A percentile compares a stretch with the other conserved stretches of the same genome.
Conservation (phyloP, 2,797 vertebrate genomes). For the Dicrostonyx torquatus region DNA sequence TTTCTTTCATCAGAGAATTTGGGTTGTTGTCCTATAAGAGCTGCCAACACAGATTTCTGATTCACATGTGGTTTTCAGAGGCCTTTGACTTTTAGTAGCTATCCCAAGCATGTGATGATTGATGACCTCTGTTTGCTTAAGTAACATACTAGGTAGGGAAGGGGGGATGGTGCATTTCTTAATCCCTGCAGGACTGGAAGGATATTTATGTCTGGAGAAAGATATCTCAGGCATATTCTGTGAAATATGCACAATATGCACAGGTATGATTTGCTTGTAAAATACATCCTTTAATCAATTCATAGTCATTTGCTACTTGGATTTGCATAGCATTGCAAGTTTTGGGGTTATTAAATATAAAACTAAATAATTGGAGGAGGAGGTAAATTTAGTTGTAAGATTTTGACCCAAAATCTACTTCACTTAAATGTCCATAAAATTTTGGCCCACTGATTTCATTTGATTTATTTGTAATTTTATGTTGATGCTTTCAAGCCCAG, state of each 20-base stretch:
- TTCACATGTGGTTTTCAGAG: slow-evolving; percentile 69
- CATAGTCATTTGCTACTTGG: slow-evolving; percentile 14
- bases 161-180: not conserved
- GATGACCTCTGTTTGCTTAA: slow-evolving; percentile 76
- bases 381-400: not conserved
- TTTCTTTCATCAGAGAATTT: slow-evolving; percentile 37
- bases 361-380: not conserved
- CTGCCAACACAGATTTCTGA: not conserved
- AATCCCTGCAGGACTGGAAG: slow-evolving; percentile 20
- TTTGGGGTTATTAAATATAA: not conserved
- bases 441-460: slow-evolving; percentile 14
- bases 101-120: slow-evolving; percentile 72
- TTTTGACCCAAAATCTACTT: slow-evolving; percentile 16
- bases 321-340: not conserved
- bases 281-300: not conserved
- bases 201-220: slow-evolving; percentile 26
- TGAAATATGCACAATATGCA: not conserved
- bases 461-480: not conserved
- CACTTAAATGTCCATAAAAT: slow-evolving; percentile 9
- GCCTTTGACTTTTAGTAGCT: slow-evolving; percentile 79
- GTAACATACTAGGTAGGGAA: slow-evolving; percentile 10
- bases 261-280: slow-evolving; percentile 36
- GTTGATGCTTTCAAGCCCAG: slow-evolving; percentile 7
- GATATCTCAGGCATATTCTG: not conserved
- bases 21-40: not conserved